These are phyloP conservation scores for Rugalucina vietnamica DNA, from an alignment of 2,888 invertebrate genomes.

Conservation along the genomic window DNA sequence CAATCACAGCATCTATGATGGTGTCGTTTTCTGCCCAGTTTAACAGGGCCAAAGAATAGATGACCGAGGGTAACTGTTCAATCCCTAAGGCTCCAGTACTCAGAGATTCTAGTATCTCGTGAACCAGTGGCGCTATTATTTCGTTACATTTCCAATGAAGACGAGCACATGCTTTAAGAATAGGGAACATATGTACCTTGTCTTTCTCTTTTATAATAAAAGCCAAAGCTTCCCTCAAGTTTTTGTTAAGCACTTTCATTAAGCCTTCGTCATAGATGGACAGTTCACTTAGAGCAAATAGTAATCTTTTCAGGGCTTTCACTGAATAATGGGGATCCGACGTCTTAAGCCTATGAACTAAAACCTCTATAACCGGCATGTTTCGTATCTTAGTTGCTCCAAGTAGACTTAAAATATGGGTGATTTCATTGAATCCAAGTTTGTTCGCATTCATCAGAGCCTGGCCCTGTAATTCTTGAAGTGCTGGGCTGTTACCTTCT, in stretches of 20 bases:
- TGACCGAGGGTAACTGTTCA: not conserved
- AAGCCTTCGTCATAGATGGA: not conserved
- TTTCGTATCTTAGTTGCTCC: not conserved
- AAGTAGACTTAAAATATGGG: not conserved
- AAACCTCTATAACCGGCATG: not conserved
- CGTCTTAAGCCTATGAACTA: not conserved
- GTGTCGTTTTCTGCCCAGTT: not conserved
- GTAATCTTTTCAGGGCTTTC: not conserved
- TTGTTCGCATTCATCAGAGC: not conserved
- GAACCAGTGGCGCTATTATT: not conserved
- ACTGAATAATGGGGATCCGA: not conserved
- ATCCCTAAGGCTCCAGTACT: not conserved
- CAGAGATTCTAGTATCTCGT: not conserved
- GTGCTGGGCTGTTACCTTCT: not conserved
- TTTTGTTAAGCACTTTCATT: not conserved
- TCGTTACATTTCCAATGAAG: not conserved
- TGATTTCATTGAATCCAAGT: not conserved
- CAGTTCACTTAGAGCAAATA: not conserved
- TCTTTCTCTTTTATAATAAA: not conserved
- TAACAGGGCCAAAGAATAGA: not conserved
- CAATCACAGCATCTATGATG: not conserved
- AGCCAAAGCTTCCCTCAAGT: not conserved
- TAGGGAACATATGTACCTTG: not conserved
- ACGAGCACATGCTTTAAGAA: not conserved
- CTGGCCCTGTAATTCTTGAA: not conserved